phyloP scores from a whole-genome alignment of 2,113 vertebrate genomes.

The Halichoerus grypus region DNA sequence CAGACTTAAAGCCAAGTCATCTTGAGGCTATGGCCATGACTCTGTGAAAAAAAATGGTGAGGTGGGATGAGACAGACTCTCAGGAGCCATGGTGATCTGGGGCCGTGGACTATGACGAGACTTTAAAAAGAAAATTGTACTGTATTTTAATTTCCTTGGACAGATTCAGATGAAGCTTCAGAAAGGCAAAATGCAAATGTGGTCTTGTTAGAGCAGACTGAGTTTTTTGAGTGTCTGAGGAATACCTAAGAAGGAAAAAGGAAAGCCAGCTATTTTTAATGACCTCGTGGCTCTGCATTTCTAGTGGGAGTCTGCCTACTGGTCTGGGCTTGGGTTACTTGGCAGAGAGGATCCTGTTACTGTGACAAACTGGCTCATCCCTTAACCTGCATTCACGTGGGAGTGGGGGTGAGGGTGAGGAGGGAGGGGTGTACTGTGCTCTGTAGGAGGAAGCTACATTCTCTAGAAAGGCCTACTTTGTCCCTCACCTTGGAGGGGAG shows the following conservation, averaged over 20 bases:
- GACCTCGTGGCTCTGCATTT: background rate
- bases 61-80: background rate
- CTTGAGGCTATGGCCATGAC: background rate
- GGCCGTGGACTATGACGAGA: background rate
- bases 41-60: background rate
- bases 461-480: background rate
- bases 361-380: background rate
- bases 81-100: background rate
- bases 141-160: constrained; percentile 62
- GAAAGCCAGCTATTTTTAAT: constrained; percentile 16
- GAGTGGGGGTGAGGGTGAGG: no score
- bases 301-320: background rate
- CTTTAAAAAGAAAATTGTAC: background rate
- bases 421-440: background rate
- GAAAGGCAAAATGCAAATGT: constrained; percentile 53
- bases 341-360: background rate
- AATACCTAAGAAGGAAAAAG: background rate
- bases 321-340: background rate
- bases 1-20: constrained; percentile 13
- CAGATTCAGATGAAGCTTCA: constrained; percentile 65
- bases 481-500: background rate
- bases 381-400: background rate
- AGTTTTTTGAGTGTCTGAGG: constrained; percentile 30
- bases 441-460: background rate
- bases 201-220: constrained; percentile 38